Conservation (phyloP, 2,888 invertebrate species). For the Platyscelio sp. region DNA sequence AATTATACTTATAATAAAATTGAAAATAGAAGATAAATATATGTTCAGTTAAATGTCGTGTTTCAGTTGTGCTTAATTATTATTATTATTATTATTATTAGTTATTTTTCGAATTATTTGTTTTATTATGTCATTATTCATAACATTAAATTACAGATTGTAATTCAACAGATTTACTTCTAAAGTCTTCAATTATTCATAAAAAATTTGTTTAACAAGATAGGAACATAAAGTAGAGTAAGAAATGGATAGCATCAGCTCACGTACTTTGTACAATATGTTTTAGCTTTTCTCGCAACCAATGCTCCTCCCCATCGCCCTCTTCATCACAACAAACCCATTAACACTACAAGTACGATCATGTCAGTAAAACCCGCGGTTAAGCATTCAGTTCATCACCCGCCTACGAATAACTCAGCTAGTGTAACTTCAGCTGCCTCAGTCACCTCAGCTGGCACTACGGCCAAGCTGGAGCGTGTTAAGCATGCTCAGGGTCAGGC, state of each 20-base stretch:
- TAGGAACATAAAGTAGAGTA: not conserved
- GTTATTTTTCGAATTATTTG: too few relatives aligned
- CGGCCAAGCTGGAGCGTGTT: slow-evolving; percentile 82
- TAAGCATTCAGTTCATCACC: slow-evolving; percentile 82
- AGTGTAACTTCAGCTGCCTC: slow-evolving; percentile 71
- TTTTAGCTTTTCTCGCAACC: slow-evolving; percentile 92
- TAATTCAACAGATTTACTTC: too few relatives aligned
- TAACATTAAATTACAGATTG: too few relatives aligned
- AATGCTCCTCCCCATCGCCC: slow-evolving; percentile 89
- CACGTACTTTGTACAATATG: slow-evolving; percentile 77
- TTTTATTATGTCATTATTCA: too few relatives aligned
- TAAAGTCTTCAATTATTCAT: too few relatives aligned
- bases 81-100: too few relatives aligned
- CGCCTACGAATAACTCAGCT: slow-evolving; percentile 74
- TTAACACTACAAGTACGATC: slow-evolving; percentile 74
- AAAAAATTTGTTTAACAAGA: too few relatives aligned
- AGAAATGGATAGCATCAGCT: slow-evolving; percentile 42
- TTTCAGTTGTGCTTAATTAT: too few relatives aligned
- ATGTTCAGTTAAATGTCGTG: too few relatives aligned
- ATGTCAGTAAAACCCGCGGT: slow-evolving; percentile 80
- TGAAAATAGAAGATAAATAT: too few relatives aligned
- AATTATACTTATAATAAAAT: too few relatives aligned
- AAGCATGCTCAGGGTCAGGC: slow-evolving; percentile 79
- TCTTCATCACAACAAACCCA: slow-evolving; percentile 84
- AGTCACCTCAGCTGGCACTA: slow-evolving; percentile 79